Evolutionary conservation across 1,140 invertebrate genomes (phyloP), one percentile per base, ranked within the genome.

Genomic region (Lucilia sericata): DNA sequence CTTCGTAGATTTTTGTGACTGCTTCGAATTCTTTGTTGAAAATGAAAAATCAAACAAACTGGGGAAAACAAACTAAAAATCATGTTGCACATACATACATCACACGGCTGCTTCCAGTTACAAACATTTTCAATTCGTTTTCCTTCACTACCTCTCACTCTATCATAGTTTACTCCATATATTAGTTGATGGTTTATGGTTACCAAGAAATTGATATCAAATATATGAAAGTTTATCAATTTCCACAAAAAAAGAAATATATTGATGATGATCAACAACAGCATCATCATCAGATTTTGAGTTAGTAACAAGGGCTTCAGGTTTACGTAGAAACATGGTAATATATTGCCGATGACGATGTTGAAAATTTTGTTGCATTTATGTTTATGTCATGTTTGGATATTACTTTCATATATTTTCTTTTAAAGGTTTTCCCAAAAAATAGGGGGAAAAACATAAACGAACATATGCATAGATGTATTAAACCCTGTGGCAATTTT

Each of bases 341-440:
- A 55, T 12, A 51, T 25, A 21, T 19, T 76, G 74, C 5, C 34
- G 74, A 80, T 80, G 42, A 80, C 49, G 76, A 80, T 80, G 76
- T 80, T 80, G n/a, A 49, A 80, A 49, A 80, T 80, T 51, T 80
- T 80, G 76, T 80, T 80, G 76, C 76, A 80, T 80, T 80, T 80
- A 80, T 80, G 76, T 80, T 80, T 80, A 80, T 80, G 76, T 80
- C 76, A 80, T 80, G 76, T 80, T 80, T 21, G n/a, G 14, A 80
- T 80, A 80, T 49, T 80, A 49, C 47, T 80, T 80, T 49, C 76
- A 70, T 70, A 19, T 70, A 21, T 9, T 25, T 70, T 60, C 55
- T 17, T 60, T n/a, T 42, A 42, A 7, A 42, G 42, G 10, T 42
- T 42, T 42, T 7, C 7, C 42, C 25, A 2, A 30, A 30, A 30